A percentile compares a stretch with the other conserved stretches of the same genome.
Conservation (phyloP, 1,140 invertebrate species). For the Caenorhabditis brenneri region DNA sequence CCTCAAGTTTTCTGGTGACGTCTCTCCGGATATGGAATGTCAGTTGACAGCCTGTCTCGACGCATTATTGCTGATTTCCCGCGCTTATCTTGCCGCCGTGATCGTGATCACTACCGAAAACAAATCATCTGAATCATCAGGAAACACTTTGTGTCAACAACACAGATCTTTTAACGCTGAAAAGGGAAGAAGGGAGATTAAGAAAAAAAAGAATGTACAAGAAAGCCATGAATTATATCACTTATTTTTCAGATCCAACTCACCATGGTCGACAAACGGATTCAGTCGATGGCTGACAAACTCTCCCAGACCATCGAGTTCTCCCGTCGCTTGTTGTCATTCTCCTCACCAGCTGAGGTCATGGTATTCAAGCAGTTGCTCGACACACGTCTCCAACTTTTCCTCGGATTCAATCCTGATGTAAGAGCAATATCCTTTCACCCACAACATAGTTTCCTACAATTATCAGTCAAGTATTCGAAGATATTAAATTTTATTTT, state of each 20-base stretch:
- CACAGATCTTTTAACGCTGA: not conserved
- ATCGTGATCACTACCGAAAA: not conserved
- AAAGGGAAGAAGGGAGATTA: not conserved
- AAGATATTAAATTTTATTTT: not conserved
- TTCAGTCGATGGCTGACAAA: conserved; percentile 90
- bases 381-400: conserved; percentile 84
- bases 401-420: conserved; percentile 85
- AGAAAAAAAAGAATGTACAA: not conserved
- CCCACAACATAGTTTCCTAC: too few relatives aligned
- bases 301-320: conserved; percentile 91
- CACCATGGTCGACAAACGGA: conserved; percentile 84
- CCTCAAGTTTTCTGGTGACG: too few relatives aligned
- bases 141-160: too few relatives aligned
- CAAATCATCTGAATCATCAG: too few relatives aligned
- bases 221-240: not conserved
- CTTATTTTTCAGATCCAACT: conserved; percentile 75
- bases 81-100: not conserved
- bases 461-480: too few relatives aligned
- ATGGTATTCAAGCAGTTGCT: conserved; percentile 91
- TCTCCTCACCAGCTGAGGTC: conserved; percentile 85
- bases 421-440: conserved; percentile 73
- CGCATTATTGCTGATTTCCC: not conserved
- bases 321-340: conserved; percentile 86
- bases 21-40: not conserved
- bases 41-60: not conserved